Percentiles rank a stretch among this genome's conserved stretches.
phyloP scores from a whole-genome alignment of 2,888 invertebrate species.

The Mimachlamys varia region DNA sequence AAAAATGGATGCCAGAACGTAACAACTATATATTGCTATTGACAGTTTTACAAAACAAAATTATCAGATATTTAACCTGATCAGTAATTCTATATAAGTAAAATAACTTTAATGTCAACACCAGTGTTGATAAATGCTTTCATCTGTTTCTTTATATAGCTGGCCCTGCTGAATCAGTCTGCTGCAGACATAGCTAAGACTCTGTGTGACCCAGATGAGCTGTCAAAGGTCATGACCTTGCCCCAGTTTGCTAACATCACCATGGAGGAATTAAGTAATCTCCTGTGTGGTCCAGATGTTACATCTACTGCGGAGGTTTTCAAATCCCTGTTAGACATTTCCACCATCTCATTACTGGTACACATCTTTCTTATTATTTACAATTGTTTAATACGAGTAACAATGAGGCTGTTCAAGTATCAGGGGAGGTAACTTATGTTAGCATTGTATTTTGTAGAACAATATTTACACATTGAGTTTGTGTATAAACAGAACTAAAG shows the following conservation, averaged over 20 bases:
- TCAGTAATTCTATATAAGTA: too few relatives aligned
- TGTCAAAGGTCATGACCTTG: slow-evolving; percentile 52
- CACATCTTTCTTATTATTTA: too few relatives aligned
- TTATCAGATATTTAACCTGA: too few relatives aligned
- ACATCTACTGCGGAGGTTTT: not conserved
- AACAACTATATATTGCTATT: too few relatives aligned
- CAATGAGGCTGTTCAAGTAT: too few relatives aligned
- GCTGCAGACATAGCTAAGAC: slow-evolving; percentile 34
- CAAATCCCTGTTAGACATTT: not conserved
- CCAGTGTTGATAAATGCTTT: not conserved
- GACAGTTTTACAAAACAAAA: too few relatives aligned
- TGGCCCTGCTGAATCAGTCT: slow-evolving; percentile 8
- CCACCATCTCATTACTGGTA: not conserved
- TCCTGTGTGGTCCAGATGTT: slow-evolving; percentile 37
- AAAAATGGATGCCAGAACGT: not conserved
- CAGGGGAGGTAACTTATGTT: too few relatives aligned
- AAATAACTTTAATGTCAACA: too few relatives aligned
- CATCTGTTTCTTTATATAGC: slow-evolving; percentile 38
- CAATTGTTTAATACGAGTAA: too few relatives aligned
- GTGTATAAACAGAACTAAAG: too few relatives aligned
- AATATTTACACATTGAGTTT: too few relatives aligned
- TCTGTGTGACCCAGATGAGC: slow-evolving; percentile 54
- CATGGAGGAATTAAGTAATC: slow-evolving; percentile 19
- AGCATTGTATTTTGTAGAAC: too few relatives aligned
- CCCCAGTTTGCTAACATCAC: slow-evolving; percentile 47